phyloP scores from a whole-genome alignment of 2,888 invertebrate species.

The Heliconius hortense region DNA sequence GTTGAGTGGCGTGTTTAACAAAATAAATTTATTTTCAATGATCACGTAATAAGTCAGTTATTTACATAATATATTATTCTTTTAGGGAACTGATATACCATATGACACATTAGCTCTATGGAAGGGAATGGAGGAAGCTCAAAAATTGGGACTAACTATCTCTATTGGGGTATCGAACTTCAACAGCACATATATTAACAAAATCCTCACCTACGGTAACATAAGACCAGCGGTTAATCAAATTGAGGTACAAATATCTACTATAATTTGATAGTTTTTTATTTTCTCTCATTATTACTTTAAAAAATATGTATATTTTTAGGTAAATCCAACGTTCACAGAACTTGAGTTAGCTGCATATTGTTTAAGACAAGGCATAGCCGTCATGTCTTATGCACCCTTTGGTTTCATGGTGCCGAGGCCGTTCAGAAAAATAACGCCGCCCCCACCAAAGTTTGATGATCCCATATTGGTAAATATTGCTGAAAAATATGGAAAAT shows the following conservation, averaged over 20 bases:
- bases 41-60: not conserved
- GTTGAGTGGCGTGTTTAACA: not conserved
- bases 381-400: conserved; percentile 29
- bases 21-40: not conserved
- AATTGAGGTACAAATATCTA: conserved; percentile 65
- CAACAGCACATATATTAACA: conserved; percentile 85
- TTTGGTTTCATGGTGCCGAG: conserved; percentile 30
- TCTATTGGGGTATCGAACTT: conserved; percentile 91
- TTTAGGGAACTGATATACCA: conserved; percentile 4
- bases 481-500: no score
- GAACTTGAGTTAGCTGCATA: conserved; percentile 26
- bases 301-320: not conserved
- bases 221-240: conserved; percentile 84
- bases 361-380: conserved; percentile 29
- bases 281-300: not conserved
- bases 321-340: conserved; percentile 33
- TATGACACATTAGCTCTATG: conserved; percentile 80
- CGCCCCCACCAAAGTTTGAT: conserved; percentile 28
- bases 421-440: not conserved
- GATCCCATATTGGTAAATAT: conserved; percentile 64
- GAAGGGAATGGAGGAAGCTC: conserved; percentile 86
- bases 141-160: conserved; percentile 83
- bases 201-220: conserved; percentile 79
- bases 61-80: not conserved
- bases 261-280: not conserved